Percentiles rank a stretch among this genome's conserved stretches.
phyloP scores from a whole-genome alignment of 2,797 vertebrate genomes.

The Notamacropus eugenii region DNA sequence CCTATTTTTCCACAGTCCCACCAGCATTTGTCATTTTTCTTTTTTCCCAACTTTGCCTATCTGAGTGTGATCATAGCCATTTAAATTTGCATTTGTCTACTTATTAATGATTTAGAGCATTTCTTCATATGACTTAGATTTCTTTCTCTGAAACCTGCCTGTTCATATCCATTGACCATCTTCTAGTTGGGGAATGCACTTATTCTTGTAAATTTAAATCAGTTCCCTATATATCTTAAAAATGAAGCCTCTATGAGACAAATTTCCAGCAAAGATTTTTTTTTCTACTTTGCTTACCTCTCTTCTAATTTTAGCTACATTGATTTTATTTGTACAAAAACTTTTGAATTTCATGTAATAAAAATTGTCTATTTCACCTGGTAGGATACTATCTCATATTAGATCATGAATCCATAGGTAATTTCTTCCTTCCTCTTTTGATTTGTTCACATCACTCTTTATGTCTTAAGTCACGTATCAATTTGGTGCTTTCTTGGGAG shows the following conservation, averaged over 20 bases:
- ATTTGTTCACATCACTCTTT: neutral
- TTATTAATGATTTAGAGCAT: neutral
- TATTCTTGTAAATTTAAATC: neutral
- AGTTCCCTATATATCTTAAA: neutral
- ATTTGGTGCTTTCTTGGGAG: neutral
- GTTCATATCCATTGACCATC: neutral
- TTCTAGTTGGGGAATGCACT: neutral
- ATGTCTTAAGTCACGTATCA: neutral
- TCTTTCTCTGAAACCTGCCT: neutral
- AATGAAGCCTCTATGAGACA: neutral
- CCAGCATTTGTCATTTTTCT: neutral
- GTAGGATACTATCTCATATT: neutral
- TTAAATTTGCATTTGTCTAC: neutral
- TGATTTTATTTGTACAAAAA: too few relatives aligned
- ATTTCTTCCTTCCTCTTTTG: neutral
- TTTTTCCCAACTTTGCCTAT: neutral
- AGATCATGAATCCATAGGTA: neutral
- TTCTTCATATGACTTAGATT: neutral
- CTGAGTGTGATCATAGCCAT: neutral
- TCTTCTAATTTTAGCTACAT: too few relatives aligned
- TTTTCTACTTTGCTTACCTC: neutral
- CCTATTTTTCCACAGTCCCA: too few relatives aligned
- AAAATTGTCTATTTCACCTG: neutral
- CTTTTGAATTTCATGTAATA: too few relatives aligned
- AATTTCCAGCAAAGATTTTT: neutral